Evolutionary conservation across 2,113 vertebrate species (phyloP).

Genomic region (Ascaphus truei): DNA sequence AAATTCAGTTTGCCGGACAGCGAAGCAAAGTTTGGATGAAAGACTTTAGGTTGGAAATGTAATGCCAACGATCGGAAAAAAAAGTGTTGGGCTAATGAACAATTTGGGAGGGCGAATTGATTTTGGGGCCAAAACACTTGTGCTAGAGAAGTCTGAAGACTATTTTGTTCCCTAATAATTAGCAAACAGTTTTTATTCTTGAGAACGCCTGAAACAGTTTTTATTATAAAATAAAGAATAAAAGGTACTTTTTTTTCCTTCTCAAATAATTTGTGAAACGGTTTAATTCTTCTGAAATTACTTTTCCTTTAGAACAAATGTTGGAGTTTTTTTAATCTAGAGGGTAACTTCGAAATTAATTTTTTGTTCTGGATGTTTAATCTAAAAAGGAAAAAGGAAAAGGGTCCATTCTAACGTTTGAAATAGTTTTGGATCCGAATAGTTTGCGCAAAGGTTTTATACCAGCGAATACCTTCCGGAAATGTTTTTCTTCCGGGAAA

Average conservation of each 20-base stretch:
- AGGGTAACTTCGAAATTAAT: too few relatives aligned
- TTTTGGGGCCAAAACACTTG: too few relatives aligned
- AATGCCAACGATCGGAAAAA: background rate
- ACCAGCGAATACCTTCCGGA: too few relatives aligned
- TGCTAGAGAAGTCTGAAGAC: background rate
- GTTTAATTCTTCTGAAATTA: background rate
- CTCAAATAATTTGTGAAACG: slow-evolving; percentile 11
- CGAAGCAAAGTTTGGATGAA: slow-evolving; percentile 12
- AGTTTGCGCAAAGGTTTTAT: background rate
- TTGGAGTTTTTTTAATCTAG: too few relatives aligned
- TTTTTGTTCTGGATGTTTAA: too few relatives aligned
- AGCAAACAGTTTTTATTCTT: background rate
- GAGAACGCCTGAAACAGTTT: too few relatives aligned
- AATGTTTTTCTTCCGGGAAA: too few relatives aligned
- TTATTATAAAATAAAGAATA: too few relatives aligned
- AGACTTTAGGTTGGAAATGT: background rate
- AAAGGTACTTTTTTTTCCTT: too few relatives aligned
- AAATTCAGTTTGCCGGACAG: background rate
- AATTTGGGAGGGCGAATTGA: slow-evolving; percentile 7
- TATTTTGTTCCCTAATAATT: slow-evolving; percentile 8
- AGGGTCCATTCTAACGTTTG: too few relatives aligned
- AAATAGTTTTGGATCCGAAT: slow-evolving; percentile 1
- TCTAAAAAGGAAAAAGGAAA: too few relatives aligned
- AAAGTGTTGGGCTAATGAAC: slow-evolving; percentile 25
- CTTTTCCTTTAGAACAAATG: too few relatives aligned